A percentile compares a stretch with the other conserved stretches of the same genome.
Conservation (phyloP, 2,888 invertebrate species). For the Noctuana brunneofusca region DNA sequence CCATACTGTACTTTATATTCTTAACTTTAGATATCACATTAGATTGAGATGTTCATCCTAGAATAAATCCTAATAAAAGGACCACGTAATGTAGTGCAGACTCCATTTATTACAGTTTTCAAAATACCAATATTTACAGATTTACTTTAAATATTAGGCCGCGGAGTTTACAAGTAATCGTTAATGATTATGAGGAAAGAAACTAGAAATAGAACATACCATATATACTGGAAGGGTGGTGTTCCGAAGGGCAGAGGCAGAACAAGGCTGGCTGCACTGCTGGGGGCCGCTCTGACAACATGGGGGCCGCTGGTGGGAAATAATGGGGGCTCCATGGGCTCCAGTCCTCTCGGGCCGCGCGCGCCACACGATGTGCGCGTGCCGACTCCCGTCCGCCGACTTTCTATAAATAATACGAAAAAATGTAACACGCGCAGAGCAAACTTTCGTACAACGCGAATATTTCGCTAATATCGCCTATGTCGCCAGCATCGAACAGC, state of each 20-base stretch:
- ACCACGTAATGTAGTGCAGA: conserved; percentile 15
- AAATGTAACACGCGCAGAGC: conserved; percentile 70
- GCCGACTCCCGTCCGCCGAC: conserved; percentile 67
- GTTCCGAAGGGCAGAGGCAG: conserved; percentile 64
- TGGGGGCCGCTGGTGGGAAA: conserved; percentile 59
- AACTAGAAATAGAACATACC: conserved; percentile 60
- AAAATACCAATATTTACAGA: conserved; percentile 3
- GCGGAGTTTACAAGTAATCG: background rate
- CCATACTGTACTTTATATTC: conserved; percentile 41
- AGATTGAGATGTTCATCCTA: background rate
- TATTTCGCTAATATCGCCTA: conserved; percentile 68
- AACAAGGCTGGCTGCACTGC: conserved; percentile 56
- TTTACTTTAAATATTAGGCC: background rate
- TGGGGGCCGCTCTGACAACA: conserved; percentile 66
- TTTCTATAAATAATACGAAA: conserved; percentile 81
- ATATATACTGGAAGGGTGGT: conserved; percentile 69
- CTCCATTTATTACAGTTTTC: conserved; percentile 6
- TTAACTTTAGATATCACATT: conserved; percentile 36
- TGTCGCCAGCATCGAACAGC: conserved; percentile 38
- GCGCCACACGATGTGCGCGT: conserved; percentile 72
- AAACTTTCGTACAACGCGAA: conserved; percentile 68
- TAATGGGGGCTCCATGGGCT: conserved; percentile 75
- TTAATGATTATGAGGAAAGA: conserved; percentile 35
- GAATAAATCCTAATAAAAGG: conserved; percentile 21
- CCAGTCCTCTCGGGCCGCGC: conserved; percentile 74